Evolutionary conservation across 2,797 vertebrate species (phyloP), one percentile per base, ranked within the genome.

Genomic region (Oophaga sylvatica): DNA sequence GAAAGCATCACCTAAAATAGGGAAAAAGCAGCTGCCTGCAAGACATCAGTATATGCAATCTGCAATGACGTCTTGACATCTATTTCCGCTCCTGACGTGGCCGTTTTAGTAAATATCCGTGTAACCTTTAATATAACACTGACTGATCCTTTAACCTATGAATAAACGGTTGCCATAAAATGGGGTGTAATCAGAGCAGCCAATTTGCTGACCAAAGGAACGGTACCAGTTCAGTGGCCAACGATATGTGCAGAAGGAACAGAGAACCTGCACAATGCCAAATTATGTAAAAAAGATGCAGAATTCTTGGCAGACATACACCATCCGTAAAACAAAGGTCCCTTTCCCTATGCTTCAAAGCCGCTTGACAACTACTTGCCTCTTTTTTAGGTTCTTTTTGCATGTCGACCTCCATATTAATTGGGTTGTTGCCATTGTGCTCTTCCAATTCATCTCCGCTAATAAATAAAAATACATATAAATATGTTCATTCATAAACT

Each of bases 371-470:
- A 20, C 45, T 17, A 71, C 41, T n/a, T 94, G 96, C 96, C 96
- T 97, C 96, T 92, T 97, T 98, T 92, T 96, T 97, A 89, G 96
- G 96, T 15, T 97, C 97, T 92, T 97, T 98, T 86, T 93, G 96
- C 84, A 93, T 93, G 78, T 96, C 96, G 20, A 94, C 87, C 90
- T 97, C 97, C 15, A 94, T 90, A 88, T 97, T 96, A 81, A 94
- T 93, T 56, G 95, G 92, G 83, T 95, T 94, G 90, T 90, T 94
- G 89, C 92, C 93, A 83, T 92, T 94, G 57, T 95, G 89, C 59
- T 97, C 97, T 45, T 97, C 97, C 57, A 94, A 94, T 85, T 99
- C 97, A 29, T 98, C 97, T 65, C 97, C 97, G 92, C 97, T 97
- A 90, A 80, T 94, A 92, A 89, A 90, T 53, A 91, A 88, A 79